These are phyloP conservation scores for Ctenicera cuprea DNA, from an alignment of 2,888 invertebrate species.

Conservation along the genomic window DNA sequence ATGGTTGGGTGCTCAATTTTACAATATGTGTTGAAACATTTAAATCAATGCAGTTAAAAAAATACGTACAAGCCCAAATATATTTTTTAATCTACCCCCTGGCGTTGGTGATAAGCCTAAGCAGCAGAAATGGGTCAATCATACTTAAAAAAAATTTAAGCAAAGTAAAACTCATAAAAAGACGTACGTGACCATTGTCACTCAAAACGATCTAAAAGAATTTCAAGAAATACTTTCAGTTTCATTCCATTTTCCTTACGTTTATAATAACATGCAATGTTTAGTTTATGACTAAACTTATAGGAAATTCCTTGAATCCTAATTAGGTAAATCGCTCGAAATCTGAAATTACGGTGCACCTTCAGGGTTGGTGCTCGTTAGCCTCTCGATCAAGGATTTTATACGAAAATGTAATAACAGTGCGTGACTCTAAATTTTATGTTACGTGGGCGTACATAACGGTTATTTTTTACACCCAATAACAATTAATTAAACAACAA, in stretches of 20 bases:
- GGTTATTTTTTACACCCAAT: too few species aligned
- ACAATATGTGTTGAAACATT: too few species aligned
- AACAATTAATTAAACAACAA: too few species aligned
- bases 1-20: too few species aligned
- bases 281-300: constrained; percentile 18
- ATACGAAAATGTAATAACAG: constrained; percentile 2
- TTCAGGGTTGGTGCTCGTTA: constrained; percentile 12
- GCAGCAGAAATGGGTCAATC: too few species aligned
- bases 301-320: constrained; percentile 41
- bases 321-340: constrained; percentile 35
- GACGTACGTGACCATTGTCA: too few species aligned
- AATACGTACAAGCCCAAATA: too few species aligned
- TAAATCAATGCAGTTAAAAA: too few species aligned
- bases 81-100: too few species aligned
- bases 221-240: background rate
- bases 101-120: too few species aligned
- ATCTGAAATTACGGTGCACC: constrained; percentile 25
- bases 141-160: too few species aligned
- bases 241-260: background rate
- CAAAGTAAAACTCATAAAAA: too few species aligned
- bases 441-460: background rate
- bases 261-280: background rate
- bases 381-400: constrained; percentile 35
- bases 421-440: constrained; percentile 16
- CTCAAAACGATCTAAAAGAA: background rate